Conservation (phyloP, 2,113 vertebrate genomes). For the Corythoichthys haematopterus region DNA sequence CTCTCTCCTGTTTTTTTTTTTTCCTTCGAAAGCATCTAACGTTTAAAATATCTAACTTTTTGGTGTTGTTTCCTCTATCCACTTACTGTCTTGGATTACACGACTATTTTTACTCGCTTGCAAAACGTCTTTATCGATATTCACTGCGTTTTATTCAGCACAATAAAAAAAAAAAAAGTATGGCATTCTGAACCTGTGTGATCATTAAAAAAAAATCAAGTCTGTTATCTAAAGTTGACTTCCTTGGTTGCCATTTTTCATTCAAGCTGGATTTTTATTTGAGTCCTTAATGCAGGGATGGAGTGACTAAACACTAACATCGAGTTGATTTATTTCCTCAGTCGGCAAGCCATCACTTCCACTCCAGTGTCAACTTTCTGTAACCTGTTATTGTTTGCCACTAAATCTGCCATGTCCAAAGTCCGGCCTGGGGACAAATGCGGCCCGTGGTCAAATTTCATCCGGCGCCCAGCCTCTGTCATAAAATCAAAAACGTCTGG, state of each 20-base stretch:
- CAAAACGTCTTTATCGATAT: conserved; percentile 84
- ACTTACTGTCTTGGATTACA: conserved; percentile 85
- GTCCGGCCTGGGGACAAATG: too few relatives aligned
- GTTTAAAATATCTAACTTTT: conserved; percentile 72
- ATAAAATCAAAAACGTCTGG: too few relatives aligned
- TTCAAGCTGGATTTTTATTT: neutral
- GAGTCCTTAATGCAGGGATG: neutral
- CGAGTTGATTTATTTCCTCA: neutral
- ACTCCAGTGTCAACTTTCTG: conserved; percentile 4
- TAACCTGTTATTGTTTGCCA: too few relatives aligned
- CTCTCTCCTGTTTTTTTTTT: conserved; percentile 50
- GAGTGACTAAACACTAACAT: conserved; percentile 8
- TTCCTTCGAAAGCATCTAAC: conserved; percentile 53
- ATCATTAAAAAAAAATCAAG: neutral
- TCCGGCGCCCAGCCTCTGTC: too few relatives aligned
- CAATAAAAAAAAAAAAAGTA: conserved; percentile 78
- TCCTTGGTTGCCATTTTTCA: neutral
- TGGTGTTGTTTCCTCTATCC: conserved; percentile 78
- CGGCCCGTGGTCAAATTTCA: too few relatives aligned
- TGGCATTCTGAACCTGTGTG: conserved; percentile 77
- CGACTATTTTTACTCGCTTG: conserved; percentile 81
- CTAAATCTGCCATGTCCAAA: too few relatives aligned
- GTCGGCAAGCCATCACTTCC: conserved; percentile 15
- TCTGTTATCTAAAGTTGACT: too few relatives aligned
- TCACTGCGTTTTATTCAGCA: conserved; percentile 86